phyloP scores from a whole-genome alignment of 2,888 invertebrate species.

The Fissipunctia ypsillon region DNA sequence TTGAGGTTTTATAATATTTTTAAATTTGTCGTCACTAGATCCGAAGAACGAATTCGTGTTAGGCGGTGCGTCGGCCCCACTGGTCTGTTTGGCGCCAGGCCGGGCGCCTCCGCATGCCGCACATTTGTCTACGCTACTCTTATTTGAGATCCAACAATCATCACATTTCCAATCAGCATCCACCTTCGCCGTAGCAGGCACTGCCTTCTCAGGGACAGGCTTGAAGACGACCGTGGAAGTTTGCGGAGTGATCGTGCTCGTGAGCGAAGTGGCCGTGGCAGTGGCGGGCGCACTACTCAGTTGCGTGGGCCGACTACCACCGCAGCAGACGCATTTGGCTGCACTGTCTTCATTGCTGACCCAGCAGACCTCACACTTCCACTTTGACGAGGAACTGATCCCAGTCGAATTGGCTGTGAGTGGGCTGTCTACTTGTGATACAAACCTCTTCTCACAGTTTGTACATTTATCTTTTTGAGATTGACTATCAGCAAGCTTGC shows the following conservation, averaged over 20 bases:
- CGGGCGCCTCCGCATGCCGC: conserved; percentile 76
- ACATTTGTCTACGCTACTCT: conserved; percentile 73
- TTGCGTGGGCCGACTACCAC: conserved; percentile 67
- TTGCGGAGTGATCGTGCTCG: conserved; percentile 4
- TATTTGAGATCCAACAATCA: conserved; percentile 79
- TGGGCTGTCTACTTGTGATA: conserved; percentile 43
- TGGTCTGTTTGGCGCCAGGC: conserved; percentile 61
- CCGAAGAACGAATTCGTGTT: conserved; percentile 46
- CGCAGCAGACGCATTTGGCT: conserved; percentile 77
- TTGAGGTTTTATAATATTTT: conserved; percentile 73
- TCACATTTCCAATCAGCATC: conserved; percentile 74
- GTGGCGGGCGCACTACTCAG: background rate
- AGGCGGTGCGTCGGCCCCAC: conserved; percentile 9
- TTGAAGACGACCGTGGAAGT: conserved; percentile 8
- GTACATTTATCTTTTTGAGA: conserved; percentile 71
- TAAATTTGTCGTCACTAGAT: conserved; percentile 66
- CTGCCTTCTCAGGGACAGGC: conserved; percentile 15
- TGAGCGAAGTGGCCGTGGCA: conserved; percentile 9
- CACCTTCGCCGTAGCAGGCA: background rate
- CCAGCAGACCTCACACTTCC: conserved; percentile 80
- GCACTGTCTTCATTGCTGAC: conserved; percentile 71
- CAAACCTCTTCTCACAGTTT: conserved; percentile 71
- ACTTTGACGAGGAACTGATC: conserved; percentile 66
- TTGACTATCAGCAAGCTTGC: conserved; percentile 70
- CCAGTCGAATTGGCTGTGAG: conserved; percentile 41